These are phyloP conservation scores for Slavum lentiscoides DNA, from an alignment of 2,888 invertebrate genomes.

Conservation along the genomic window DNA sequence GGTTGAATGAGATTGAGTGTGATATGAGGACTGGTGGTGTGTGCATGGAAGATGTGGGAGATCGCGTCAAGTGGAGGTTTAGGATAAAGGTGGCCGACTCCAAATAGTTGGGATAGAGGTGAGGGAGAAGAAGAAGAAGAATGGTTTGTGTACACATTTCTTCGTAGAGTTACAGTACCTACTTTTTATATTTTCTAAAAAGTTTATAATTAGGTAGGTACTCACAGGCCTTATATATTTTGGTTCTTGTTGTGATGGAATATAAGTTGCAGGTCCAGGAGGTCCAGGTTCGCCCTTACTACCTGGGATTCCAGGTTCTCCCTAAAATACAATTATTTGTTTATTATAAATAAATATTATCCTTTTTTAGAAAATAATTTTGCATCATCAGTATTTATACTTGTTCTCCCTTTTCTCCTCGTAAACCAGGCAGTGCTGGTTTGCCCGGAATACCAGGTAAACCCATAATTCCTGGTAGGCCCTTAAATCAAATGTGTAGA, in stretches of 20 bases:
- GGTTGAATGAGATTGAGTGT: too few relatives aligned
- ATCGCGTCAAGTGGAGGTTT: too few relatives aligned
- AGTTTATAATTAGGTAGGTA: not conserved
- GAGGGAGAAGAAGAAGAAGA: too few relatives aligned
- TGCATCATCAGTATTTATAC: constrained; percentile 41
- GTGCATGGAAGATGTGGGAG: too few relatives aligned
- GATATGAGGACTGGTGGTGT: too few relatives aligned
- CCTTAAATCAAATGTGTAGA: constrained; percentile 30
- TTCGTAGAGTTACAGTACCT: not conserved
- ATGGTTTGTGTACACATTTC: too few relatives aligned
- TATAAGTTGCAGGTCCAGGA: constrained; percentile 59
- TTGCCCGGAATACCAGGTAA: constrained; percentile 60
- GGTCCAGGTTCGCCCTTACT: constrained; percentile 58
- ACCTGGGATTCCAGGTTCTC: constrained; percentile 58
- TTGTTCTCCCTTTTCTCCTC: constrained; percentile 49
- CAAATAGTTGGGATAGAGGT: too few relatives aligned
- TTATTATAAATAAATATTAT: not conserved
- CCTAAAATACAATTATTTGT: constrained; percentile 38
- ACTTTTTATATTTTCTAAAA: not conserved
- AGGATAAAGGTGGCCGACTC: too few relatives aligned
- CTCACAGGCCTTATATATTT: constrained; percentile 42
- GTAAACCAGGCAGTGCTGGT: constrained; percentile 53
- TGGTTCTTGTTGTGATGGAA: constrained; percentile 17
- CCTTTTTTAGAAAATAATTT: not conserved
- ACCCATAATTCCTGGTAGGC: constrained; percentile 60